phyloP scores from a whole-genome alignment of 2,113 vertebrate genomes.

The Gnathonemus echidnorhynchus region DNA sequence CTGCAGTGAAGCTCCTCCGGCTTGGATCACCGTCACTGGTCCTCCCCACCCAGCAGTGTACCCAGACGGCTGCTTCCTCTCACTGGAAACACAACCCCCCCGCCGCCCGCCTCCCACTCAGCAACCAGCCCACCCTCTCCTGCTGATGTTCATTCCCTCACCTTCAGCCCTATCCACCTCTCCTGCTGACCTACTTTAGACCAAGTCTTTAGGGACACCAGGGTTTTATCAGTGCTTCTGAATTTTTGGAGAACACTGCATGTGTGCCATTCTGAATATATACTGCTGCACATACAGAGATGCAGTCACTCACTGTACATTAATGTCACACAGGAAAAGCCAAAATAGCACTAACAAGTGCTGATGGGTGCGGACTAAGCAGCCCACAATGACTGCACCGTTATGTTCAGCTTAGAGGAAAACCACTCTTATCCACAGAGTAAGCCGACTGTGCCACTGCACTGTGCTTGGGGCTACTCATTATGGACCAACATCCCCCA shows the following conservation, averaged over 20 bases:
- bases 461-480: background rate
- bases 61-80: background rate
- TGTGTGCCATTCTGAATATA: background rate
- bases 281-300: background rate
- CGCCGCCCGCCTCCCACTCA: background rate
- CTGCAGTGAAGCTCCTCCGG: background rate
- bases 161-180: background rate
- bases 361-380: background rate
- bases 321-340: background rate
- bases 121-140: background rate
- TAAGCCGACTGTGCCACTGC: background rate
- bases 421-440: background rate
- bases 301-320: background rate
- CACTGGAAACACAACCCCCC: background rate
- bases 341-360: background rate
- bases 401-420: background rate
- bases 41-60: background rate
- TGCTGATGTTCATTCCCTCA: background rate
- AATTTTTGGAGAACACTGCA: background rate
- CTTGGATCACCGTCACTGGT: background rate
- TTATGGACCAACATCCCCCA: background rate
- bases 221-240: conserved; percentile 1
- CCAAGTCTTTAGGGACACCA: background rate
- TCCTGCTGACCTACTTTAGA: background rate
- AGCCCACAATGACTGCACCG: background rate